These are phyloP conservation scores for Taurulus bubalis DNA, from an alignment of 2,113 vertebrate species.

Conservation along the genomic window DNA sequence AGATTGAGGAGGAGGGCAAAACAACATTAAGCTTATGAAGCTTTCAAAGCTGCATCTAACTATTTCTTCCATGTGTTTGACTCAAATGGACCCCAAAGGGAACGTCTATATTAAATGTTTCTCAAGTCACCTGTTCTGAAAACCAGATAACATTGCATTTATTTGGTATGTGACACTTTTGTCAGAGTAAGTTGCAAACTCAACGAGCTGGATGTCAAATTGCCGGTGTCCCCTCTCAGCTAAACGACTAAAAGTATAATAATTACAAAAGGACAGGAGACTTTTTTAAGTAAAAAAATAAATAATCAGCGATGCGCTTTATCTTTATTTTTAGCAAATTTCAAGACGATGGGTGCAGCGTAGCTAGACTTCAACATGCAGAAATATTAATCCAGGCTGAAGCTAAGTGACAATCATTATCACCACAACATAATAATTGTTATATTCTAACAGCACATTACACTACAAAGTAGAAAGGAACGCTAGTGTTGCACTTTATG, in stretches of 20 bases:
- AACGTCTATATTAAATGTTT: background rate
- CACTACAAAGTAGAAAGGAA: background rate
- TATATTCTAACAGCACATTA: background rate
- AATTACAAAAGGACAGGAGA: background rate
- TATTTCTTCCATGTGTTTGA: background rate
- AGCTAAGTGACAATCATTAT: background rate
- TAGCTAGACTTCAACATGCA: background rate
- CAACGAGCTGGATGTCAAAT: background rate
- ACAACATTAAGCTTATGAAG: background rate
- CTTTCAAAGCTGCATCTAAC: background rate
- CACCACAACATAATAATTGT: background rate
- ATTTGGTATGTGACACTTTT: background rate
- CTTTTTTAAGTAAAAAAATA: background rate
- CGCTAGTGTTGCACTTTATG: background rate
- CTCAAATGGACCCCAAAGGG: background rate
- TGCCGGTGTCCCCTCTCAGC: too few species aligned
- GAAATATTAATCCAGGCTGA: background rate
- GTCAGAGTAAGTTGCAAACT: background rate
- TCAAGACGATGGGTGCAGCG: too few species aligned
- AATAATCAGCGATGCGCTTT: background rate
- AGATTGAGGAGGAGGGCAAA: background rate
- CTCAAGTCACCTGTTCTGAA: background rate
- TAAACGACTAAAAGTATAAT: background rate
- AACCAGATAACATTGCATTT: background rate
- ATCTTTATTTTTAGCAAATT: background rate